A percentile compares a stretch with the other conserved stretches of the same genome.
phyloP scores from a whole-genome alignment of 2,888 invertebrate species.

The Limnephilus rhombicus region DNA sequence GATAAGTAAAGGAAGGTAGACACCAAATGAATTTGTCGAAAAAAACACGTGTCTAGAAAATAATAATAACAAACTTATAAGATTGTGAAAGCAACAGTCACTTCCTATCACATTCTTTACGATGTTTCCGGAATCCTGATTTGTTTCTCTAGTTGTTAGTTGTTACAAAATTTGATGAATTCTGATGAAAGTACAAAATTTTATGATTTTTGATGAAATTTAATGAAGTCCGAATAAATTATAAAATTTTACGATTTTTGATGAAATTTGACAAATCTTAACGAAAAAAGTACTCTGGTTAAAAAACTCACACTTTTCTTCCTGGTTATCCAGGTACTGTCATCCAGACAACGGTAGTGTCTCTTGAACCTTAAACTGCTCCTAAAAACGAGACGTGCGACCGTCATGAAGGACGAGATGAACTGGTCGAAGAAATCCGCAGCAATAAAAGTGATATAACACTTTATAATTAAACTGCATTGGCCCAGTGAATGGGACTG shows the following conservation, averaged over 20 bases:
- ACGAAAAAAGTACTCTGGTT: neutral
- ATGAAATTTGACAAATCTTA: neutral
- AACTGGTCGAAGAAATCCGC: constrained; percentile 24
- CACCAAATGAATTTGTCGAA: neutral
- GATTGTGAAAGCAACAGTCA: neutral
- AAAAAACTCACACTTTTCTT: neutral
- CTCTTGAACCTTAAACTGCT: constrained; percentile 15
- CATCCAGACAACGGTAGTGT: neutral
- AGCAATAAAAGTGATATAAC: constrained; percentile 6
- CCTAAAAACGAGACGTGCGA: constrained; percentile 43
- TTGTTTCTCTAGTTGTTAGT: neutral
- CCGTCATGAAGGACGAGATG: constrained; percentile 46
- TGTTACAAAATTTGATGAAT: no score
- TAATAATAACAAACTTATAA: neutral
- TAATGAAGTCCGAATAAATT: no score
- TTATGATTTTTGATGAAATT: no score
- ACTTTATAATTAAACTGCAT: constrained; percentile 3
- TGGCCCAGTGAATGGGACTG: constrained; percentile 35
- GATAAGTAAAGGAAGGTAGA: neutral
- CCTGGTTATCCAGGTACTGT: neutral
- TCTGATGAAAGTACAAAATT: no score
- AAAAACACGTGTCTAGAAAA: neutral
- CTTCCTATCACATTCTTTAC: neutral
- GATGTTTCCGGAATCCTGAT: neutral
- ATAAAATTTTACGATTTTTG: neutral